These are phyloP conservation scores for Piaya cayana DNA, from an alignment of 2,113 vertebrate genomes.

Conservation along the genomic window DNA sequence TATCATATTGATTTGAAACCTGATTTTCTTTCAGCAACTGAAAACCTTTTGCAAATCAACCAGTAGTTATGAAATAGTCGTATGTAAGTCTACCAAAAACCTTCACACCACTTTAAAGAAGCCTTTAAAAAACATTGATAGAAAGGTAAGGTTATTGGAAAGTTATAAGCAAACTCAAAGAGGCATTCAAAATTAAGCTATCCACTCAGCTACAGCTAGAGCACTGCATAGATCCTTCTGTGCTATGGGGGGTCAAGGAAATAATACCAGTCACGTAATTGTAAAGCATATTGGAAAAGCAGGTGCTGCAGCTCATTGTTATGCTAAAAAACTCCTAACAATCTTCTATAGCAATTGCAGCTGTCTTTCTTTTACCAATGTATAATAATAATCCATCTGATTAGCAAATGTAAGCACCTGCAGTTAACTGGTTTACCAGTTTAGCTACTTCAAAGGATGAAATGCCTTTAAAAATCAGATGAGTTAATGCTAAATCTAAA, in stretches of 20 bases:
- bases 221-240: background rate
- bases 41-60: background rate
- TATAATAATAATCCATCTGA: constrained; percentile 45
- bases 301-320: constrained; percentile 63
- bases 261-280: background rate
- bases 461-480: background rate
- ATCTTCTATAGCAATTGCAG: constrained; percentile 23
- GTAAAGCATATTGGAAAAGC: constrained; percentile 45
- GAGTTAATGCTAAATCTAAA: background rate
- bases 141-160: background rate
- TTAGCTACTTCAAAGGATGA: background rate
- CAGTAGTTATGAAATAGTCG: background rate
- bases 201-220: background rate
- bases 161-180: background rate
- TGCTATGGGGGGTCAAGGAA: background rate
- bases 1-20: background rate
- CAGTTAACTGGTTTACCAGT: constrained; percentile 27
- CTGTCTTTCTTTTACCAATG: constrained; percentile 37
- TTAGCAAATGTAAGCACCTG: constrained; percentile 54
- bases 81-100: background rate
- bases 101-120: background rate
- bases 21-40: background rate
- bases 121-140: background rate
- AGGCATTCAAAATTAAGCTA: background rate
- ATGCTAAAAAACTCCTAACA: constrained; percentile 55